Base-by-base conservation (phyloP, 2,797 vertebrate genomes). In the Gymnocypris eckloni region DNA sequence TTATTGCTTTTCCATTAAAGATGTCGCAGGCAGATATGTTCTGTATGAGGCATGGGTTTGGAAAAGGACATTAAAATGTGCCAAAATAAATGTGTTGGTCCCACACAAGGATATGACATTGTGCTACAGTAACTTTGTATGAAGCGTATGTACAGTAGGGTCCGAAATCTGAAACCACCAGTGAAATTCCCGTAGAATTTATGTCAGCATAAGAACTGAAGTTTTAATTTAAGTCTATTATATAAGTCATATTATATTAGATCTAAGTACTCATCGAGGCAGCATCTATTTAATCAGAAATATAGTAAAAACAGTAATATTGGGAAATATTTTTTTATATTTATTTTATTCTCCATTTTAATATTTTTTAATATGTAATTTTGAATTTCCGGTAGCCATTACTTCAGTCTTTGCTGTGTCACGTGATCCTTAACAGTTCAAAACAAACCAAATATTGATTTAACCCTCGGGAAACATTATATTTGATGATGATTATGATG, bases 1-100 rank as follows among this genome's bases (percentile, higher is more conserved):
- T 88, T 76, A 61, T 67, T 78, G 28, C 79, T 71, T 77, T 50
- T 50, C 72, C 45, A 73, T 81, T 73, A 87, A 82, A 79, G 48
- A 64, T 83, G 61, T 71, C 70, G 20, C 41, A 4, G 37, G 28
- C 37, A 72, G 28, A 73, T 66, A 48, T 4, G 6, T 64, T 76
- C 48, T 84, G 33, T 79, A 25, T 66, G 37, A 82, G 22, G 11
- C 4, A 25, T 25, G 13, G 20, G 48, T 52, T 66, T 39, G 4
- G 5, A 22, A 25, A 10, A 7, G 18, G 39, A 39, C 28, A 37
- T 54, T 50, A 54, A 25, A 59, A 82, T 43, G 5, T 72, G n/a
- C 72, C 50, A 59, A 25, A 71, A 43, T n/a, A 43, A 78, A 59
- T 39, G 13, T 59, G 37, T 39, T 39, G 18, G 20, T 59, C 72